These are phyloP conservation scores for Tribolium freemani DNA, from an alignment of 2,888 invertebrate genomes.

Conservation along the genomic window DNA sequence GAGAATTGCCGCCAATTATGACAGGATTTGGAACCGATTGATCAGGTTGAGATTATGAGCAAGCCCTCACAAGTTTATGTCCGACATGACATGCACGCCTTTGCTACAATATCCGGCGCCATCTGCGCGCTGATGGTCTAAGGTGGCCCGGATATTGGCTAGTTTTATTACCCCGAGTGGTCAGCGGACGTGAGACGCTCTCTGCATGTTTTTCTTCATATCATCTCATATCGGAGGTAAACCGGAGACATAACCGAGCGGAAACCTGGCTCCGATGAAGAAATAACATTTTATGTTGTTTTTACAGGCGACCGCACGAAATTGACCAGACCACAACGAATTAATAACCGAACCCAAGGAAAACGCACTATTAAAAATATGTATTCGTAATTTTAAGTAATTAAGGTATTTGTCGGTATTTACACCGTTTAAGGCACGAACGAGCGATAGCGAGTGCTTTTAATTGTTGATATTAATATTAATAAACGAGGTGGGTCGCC, in stretches of 20 bases:
- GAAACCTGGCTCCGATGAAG: constrained; percentile 67
- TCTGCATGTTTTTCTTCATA: constrained; percentile 58
- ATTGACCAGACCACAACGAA: constrained; percentile 58
- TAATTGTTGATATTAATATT: too few relatives aligned
- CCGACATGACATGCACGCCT: constrained; percentile 51
- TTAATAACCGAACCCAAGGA: constrained; percentile 57
- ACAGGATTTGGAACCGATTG: too few relatives aligned
- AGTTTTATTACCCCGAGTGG: constrained; percentile 68
- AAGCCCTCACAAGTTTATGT: constrained; percentile 54
- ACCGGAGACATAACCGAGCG: constrained; percentile 61
- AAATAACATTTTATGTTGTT: constrained; percentile 68
- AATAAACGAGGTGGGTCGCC: too few relatives aligned
- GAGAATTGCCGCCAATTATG: too few relatives aligned
- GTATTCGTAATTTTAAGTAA: too few relatives aligned
- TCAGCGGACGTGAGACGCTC: constrained; percentile 64
- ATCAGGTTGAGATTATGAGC: background rate
- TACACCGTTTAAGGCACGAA: too few relatives aligned
- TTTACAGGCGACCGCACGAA: constrained; percentile 65
- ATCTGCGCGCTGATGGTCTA: constrained; percentile 60
- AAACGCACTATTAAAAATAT: too few relatives aligned
- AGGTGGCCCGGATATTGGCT: constrained; percentile 68
- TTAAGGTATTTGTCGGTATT: too few relatives aligned
- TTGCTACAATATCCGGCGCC: constrained; percentile 64
- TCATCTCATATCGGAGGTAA: constrained; percentile 61
- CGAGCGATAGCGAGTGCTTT: too few relatives aligned